Percentiles rank a stretch among this genome's conserved stretches.
phyloP scores from a whole-genome alignment of 2,797 vertebrate genomes.

The Leuciscus waleckii region DNA sequence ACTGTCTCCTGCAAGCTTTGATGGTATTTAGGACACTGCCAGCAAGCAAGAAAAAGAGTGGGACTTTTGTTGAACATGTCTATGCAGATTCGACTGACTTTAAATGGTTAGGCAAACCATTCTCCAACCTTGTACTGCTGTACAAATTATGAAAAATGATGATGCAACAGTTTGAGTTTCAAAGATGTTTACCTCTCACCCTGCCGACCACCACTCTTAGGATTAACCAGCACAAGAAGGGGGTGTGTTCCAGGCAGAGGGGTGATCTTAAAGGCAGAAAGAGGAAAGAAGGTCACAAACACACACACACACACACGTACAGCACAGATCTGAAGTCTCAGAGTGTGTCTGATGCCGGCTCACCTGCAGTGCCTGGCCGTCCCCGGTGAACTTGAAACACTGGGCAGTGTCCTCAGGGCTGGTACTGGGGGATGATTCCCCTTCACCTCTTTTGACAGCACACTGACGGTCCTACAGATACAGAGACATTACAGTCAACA shows the following conservation, averaged over 20 bases:
- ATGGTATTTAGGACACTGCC: conserved; percentile 59
- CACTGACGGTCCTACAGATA: conserved; percentile 84
- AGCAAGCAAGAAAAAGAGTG: conserved; percentile 46
- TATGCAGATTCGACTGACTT: conserved; percentile 27
- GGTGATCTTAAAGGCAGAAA: conserved; percentile 81
- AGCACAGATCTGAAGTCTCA: background rate
- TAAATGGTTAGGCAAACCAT: conserved; percentile 18
- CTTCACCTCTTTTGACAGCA: conserved; percentile 80
- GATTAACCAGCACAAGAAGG: conserved; percentile 92
- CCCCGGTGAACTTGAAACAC: conserved; percentile 84
- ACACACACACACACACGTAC: conserved; percentile 1
- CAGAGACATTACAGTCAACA: background rate
- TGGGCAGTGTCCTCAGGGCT: conserved; percentile 82
- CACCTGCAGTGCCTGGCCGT: conserved; percentile 88
- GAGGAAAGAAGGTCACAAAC: conserved; percentile 16
- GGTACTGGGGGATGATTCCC: conserved; percentile 82
- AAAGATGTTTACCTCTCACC: conserved; percentile 85
- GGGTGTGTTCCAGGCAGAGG: conserved; percentile 89
- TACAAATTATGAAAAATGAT: background rate
- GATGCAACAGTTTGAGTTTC: conserved; percentile 1
- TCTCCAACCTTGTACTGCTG: background rate
- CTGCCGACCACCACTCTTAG: conserved; percentile 93
- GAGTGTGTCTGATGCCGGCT: background rate
- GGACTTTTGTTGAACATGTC: conserved; percentile 25
- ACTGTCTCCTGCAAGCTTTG: conserved; percentile 59